Conservation (phyloP, 2,888 invertebrate species). For the Rotaria sp. region DNA sequence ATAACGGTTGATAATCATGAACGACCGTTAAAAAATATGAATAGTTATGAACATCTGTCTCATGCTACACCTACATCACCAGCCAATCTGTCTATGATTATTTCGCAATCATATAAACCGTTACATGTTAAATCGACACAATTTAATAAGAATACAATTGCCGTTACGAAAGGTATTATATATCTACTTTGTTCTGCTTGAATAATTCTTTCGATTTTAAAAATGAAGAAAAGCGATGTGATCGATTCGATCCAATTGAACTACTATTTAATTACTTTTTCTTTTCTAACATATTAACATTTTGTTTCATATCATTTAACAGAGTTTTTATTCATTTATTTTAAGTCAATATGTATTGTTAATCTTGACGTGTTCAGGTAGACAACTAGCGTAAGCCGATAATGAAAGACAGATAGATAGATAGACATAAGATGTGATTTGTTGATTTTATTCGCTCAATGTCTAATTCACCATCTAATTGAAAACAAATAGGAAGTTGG, state of each 20-base stretch:
- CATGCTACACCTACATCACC: not conserved
- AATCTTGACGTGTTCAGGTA: not conserved
- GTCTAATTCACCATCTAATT: not conserved
- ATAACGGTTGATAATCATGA: not conserved
- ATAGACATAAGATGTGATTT: not conserved
- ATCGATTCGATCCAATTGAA: not conserved
- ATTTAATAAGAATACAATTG: not conserved
- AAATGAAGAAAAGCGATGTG: not conserved
- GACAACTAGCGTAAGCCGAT: not conserved
- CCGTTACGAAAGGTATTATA: slow-evolving; percentile 18
- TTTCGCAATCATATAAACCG: slow-evolving; percentile 19
- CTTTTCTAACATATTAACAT: not conserved
- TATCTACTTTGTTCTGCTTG: not conserved
- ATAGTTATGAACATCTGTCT: not conserved
- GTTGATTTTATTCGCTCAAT: not conserved
- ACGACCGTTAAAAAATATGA: not conserved
- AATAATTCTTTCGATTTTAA: not conserved
- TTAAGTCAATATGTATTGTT: not conserved
- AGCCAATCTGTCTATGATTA: not conserved
- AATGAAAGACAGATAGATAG: not conserved
- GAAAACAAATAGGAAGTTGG: not conserved
- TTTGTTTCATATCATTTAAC: not conserved
- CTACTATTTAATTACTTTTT: not conserved
- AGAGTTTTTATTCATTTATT: not conserved
- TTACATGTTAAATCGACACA: not conserved